These are phyloP conservation scores for Protosalanx chinensis DNA, from an alignment of 2,797 vertebrate genomes.

Conservation along the genomic window DNA sequence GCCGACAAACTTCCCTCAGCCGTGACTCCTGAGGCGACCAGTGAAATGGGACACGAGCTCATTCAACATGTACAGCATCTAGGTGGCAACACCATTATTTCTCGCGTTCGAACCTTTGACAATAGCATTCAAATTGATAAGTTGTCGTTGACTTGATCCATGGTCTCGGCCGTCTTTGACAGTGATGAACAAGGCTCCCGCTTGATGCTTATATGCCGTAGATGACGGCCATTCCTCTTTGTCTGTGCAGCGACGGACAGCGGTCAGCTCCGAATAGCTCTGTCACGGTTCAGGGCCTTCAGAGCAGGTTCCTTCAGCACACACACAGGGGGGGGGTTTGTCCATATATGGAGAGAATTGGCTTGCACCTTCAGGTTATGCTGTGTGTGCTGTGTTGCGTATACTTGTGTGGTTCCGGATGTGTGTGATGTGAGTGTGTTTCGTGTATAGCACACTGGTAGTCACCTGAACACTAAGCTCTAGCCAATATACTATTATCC, in stretches of 20 bases:
- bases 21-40: neutral
- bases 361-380: neutral
- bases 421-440: conserved; percentile 5
- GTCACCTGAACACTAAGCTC: too few species aligned
- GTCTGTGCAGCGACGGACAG: conserved; percentile 37
- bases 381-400: neutral
- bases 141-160: too few species aligned
- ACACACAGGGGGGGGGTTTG: conserved; percentile 36
- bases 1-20: neutral
- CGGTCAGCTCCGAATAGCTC: conserved; percentile 37
- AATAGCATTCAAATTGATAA: too few species aligned
- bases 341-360: conserved; percentile 40
- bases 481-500: too few species aligned
- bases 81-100: neutral
- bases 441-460: too few species aligned
- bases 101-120: neutral
- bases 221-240: conserved; percentile 24
- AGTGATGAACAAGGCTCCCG: neutral
- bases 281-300: conserved; percentile 27
- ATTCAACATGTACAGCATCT: neutral
- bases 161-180: neutral
- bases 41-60: too few species aligned
- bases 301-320: neutral
- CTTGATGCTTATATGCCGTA: neutral
- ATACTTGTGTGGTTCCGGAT: conserved; percentile 3